Evolutionary conservation across 2,888 invertebrate species (phyloP).

Genomic region (Podabrus alpinus): DNA sequence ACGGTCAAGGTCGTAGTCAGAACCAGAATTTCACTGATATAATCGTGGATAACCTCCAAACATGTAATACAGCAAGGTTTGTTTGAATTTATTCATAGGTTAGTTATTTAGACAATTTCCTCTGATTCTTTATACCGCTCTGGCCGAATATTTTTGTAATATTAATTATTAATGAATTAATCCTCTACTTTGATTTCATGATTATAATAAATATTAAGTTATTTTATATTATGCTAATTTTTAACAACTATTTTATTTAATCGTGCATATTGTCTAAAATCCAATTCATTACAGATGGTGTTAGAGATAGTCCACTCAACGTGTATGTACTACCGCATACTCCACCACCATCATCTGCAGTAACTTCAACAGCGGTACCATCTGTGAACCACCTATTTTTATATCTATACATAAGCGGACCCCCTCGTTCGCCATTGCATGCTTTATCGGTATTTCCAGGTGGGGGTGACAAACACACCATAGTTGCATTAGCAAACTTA

Average conservation of each 20-base stretch:
- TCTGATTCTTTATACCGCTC: no score
- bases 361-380: neutral
- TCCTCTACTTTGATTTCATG: no score
- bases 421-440: conserved; percentile 17
- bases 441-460: conserved; percentile 2
- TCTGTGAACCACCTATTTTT: conserved; percentile 13
- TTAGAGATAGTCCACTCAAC: neutral
- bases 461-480: neutral
- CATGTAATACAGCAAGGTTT: no score
- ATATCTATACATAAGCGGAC: conserved; percentile 17
- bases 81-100: no score
- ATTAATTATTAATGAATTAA: no score
- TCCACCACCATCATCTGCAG: neutral
- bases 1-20: no score
- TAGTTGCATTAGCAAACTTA: conserved; percentile 3
- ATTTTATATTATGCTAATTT: neutral
- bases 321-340: neutral
- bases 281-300: neutral
- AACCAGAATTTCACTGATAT: no score
- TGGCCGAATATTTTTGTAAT: no score
- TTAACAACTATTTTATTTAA: neutral
- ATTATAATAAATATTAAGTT: no score
- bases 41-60: no score
- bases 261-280: neutral
- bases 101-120: no score